Percentiles rank a stretch among this genome's conserved stretches.
phyloP scores from a whole-genome alignment of 2,113 vertebrate species.

The Channa argus region DNA sequence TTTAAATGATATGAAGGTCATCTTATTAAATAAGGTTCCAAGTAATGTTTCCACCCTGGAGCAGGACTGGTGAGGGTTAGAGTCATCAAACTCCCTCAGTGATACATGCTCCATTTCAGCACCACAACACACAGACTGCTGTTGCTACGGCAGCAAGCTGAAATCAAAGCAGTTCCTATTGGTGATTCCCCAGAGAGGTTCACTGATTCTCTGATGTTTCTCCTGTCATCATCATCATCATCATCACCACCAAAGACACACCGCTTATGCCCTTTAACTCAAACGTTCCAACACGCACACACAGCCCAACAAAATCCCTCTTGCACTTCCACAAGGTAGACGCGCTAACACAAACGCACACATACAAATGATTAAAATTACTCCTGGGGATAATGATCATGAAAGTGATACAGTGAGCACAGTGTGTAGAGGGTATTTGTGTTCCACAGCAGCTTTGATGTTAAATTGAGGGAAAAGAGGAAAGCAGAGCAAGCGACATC shows the following conservation, averaged over 20 bases:
- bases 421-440: slow-evolving; percentile 20
- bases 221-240: slow-evolving; percentile 65
- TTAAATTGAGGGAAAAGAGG: slow-evolving; percentile 42
- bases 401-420: slow-evolving; percentile 41
- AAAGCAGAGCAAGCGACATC: slow-evolving; percentile 29
- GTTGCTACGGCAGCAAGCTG: slow-evolving; percentile 77
- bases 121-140: slow-evolving; percentile 50
- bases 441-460: slow-evolving; percentile 53
- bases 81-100: slow-evolving; percentile 67
- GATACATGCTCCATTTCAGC: slow-evolving; percentile 62
- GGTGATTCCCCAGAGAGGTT: slow-evolving; percentile 60
- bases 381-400: slow-evolving; percentile 58
- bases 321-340: not conserved
- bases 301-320: slow-evolving; percentile 4
- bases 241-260: slow-evolving; percentile 30
- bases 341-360: not conserved
- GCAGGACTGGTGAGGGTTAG: slow-evolving; percentile 48
- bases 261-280: slow-evolving; percentile 32
- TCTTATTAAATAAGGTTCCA: slow-evolving; percentile 28
- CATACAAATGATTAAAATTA: slow-evolving; percentile 22
- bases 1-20: slow-evolving; percentile 33
- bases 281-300: not conserved
- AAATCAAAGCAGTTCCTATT: slow-evolving; percentile 73
- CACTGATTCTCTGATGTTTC: slow-evolving; percentile 67
- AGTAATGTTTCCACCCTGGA: slow-evolving; percentile 26